A percentile compares a stretch with the other conserved stretches of the same genome.
phyloP scores from a whole-genome alignment of 2,888 invertebrate genomes.

The Automeris io region DNA sequence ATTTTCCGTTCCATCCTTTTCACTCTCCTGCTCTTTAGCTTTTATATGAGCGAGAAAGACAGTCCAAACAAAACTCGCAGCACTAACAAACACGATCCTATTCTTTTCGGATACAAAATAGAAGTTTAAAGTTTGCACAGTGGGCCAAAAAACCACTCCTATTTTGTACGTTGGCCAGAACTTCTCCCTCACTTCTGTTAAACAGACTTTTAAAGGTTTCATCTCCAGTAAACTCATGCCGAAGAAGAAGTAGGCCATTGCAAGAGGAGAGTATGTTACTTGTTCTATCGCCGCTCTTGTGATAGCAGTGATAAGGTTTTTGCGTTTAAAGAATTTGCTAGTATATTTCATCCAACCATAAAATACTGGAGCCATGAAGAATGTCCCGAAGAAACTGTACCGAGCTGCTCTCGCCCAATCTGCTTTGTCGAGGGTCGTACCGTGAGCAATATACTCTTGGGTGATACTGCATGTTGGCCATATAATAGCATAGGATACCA shows the following conservation, averaged over 20 bases:
- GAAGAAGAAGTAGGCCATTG: constrained; percentile 85
- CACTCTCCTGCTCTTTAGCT: constrained; percentile 40
- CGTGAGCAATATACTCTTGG: constrained; percentile 74
- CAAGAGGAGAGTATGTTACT: constrained; percentile 82
- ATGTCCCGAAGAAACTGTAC: constrained; percentile 83
- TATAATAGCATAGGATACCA: constrained; percentile 82
- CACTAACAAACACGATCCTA: constrained; percentile 83
- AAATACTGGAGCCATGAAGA: constrained; percentile 86
- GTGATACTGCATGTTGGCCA: constrained; percentile 84
- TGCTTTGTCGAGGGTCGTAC: constrained; percentile 31
- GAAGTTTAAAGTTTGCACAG: constrained; percentile 85
- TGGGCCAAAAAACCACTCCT: constrained; percentile 82
- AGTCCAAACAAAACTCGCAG: constrained; percentile 86
- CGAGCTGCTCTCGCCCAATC: constrained; percentile 80
- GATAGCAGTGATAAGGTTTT: constrained; percentile 37
- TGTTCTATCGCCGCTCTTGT: constrained; percentile 79
- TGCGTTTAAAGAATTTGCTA: constrained; percentile 41
- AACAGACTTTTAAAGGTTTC: constrained; percentile 77
- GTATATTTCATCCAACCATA: constrained; percentile 84
- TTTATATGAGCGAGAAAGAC: constrained; percentile 88
- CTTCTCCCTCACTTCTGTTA: constrained; percentile 82
- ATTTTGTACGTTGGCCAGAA: constrained; percentile 85
- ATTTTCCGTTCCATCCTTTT: neutral
- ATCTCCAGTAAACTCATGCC: constrained; percentile 84
- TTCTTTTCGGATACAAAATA: constrained; percentile 83